Percentiles rank a stretch among this genome's conserved stretches.
phyloP scores from a whole-genome alignment of 2,113 vertebrate genomes.

The Poeciliopsis retropinna region DNA sequence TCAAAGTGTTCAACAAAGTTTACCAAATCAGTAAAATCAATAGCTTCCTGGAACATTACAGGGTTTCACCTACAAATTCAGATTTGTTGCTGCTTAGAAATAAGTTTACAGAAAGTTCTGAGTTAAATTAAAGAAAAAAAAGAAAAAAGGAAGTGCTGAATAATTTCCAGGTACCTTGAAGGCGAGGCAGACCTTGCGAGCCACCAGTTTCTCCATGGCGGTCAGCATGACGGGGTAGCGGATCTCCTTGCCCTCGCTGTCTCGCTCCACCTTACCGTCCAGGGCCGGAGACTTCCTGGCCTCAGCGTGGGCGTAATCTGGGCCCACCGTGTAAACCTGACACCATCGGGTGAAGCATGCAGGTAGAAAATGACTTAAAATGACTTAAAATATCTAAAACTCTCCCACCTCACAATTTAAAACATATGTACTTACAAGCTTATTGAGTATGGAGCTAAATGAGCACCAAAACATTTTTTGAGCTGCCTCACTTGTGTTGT shows the following conservation, averaged over 20 bases:
- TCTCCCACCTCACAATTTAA: too few species aligned
- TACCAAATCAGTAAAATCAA: background rate
- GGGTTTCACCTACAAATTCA: too few species aligned
- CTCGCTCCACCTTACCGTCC: slow-evolving; percentile 95
- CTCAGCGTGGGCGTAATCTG: slow-evolving; percentile 96
- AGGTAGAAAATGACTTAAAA: background rate
- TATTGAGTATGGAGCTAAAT: too few species aligned
- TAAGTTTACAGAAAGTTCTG: too few species aligned
- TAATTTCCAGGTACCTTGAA: slow-evolving; percentile 86
- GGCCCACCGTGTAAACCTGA: slow-evolving; percentile 97
- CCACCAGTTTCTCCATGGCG: slow-evolving; percentile 97
- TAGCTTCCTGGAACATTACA: background rate
- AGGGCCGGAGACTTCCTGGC: slow-evolving; percentile 96
- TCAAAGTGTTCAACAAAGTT: background rate
- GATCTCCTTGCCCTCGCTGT: slow-evolving; percentile 97
- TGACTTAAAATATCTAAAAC: background rate
- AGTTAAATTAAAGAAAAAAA: too few species aligned
- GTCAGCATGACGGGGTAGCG: slow-evolving; percentile 98
- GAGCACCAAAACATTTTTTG: too few species aligned
- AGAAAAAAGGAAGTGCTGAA: too few species aligned
- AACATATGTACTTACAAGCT: too few species aligned
- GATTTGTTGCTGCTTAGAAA: too few species aligned
- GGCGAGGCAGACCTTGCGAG: slow-evolving; percentile 95
- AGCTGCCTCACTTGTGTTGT: too few species aligned
- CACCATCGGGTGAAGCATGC: background rate